A percentile compares a stretch with the other conserved stretches of the same genome.
Conservation (phyloP, 1,140 invertebrate species). For the Scaptomyza montana region DNA sequence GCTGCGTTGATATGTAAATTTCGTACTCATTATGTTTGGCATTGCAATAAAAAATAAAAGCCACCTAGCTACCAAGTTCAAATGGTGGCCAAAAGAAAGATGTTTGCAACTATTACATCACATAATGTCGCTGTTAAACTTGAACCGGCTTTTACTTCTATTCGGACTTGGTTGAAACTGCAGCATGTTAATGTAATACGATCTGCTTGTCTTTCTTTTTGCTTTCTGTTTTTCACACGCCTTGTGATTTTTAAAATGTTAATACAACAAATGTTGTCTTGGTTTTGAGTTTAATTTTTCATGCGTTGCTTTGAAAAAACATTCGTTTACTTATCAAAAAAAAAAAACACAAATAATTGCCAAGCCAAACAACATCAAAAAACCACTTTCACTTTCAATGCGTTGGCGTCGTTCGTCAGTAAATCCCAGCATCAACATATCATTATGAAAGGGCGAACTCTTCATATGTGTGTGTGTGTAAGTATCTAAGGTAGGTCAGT, state of each 20-base stretch:
- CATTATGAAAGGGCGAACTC: constrained; percentile 5
- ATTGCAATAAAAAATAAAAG: constrained; percentile 18
- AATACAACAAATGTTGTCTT: constrained; percentile 58
- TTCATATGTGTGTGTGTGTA: constrained; percentile 9
- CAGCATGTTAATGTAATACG: constrained; percentile 18
- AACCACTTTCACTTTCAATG: constrained; percentile 67
- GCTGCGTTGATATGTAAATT: constrained; percentile 74
- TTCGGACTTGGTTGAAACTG: constrained; percentile 10
- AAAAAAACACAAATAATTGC: constrained; percentile 33
- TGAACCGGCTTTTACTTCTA: constrained; percentile 43
- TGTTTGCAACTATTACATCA: constrained; percentile 65
- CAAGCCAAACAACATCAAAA: constrained; percentile 22
- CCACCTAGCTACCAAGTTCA: constrained; percentile 58
- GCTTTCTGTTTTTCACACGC: neutral
- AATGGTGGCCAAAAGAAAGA: constrained; percentile 61
- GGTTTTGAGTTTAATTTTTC: constrained; percentile 12
- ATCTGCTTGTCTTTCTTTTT: constrained; percentile 5
- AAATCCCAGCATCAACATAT: constrained; percentile 27
- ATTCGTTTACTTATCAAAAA: constrained; percentile 18
- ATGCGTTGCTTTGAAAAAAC: constrained; percentile 22
- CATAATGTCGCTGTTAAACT: constrained; percentile 54
- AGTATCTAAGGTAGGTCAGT: constrained; percentile 64
- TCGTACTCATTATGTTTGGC: constrained; percentile 35
- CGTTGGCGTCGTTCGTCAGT: constrained; percentile 50
- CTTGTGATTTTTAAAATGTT: constrained; percentile 22